Evolutionary conservation across 1,140 invertebrate genomes (phyloP).

Genomic region (Cephus cinctus): DNA sequence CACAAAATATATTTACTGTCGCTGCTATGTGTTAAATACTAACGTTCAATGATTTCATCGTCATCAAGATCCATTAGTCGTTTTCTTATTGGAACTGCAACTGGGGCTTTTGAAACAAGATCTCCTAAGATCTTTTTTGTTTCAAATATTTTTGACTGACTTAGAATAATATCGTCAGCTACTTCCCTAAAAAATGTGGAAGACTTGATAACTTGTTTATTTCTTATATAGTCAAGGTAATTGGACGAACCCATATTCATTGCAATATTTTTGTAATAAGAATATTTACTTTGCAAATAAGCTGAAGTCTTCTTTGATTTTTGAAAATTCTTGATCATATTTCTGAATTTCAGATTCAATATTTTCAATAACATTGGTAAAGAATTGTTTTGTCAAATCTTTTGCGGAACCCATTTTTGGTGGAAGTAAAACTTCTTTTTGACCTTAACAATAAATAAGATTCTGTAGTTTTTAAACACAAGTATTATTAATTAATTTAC

Average conservation of each 20-base stretch:
- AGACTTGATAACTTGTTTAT: background rate
- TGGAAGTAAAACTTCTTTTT: conserved; percentile 15
- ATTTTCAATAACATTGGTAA: conserved; percentile 21
- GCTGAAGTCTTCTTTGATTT: conserved; percentile 19
- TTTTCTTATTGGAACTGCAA: conserved; percentile 28
- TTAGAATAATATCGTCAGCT: conserved; percentile 16
- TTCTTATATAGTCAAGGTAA: background rate
- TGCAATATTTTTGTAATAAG: conserved; percentile 5
- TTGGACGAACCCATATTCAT: background rate
- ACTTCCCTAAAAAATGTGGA: conserved; percentile 21
- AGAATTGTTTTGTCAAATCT: conserved; percentile 23
- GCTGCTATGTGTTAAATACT: conserved; percentile 3
- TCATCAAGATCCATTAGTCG: conserved; percentile 28
- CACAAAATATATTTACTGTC: background rate
- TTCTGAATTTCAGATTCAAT: conserved; percentile 10
- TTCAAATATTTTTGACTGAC: conserved; percentile 30
- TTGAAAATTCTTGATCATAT: conserved; percentile 6
- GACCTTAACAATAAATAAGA: conserved; percentile 13
- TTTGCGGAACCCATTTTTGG: conserved; percentile 22
- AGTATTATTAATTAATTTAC: conserved; percentile 8
- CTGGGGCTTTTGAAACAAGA: conserved; percentile 19
- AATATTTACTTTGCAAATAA: conserved; percentile 24
- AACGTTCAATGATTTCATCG: conserved; percentile 31
- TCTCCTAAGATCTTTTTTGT: conserved; percentile 21
- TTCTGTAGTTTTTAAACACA: conserved; percentile 9